Base-by-base conservation (phyloP, 2,113 vertebrate species). In the Periophthalmodon schlosseri region DNA sequence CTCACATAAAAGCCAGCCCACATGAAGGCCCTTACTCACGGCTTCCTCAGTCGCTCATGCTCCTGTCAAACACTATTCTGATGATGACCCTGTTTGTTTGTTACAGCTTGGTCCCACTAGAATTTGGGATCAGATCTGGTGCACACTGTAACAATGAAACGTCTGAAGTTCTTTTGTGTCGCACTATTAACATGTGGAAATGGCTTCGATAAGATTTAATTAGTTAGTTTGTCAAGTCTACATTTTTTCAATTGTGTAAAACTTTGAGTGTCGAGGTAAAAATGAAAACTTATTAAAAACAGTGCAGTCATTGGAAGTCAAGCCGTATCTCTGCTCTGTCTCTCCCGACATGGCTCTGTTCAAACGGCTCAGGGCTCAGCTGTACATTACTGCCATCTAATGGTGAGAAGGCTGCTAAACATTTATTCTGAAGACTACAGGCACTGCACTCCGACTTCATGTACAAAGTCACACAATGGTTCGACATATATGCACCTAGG, bases 341-440 rank as follows among this genome's bases (percentile, higher is more conserved):
- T 67, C 77, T 82, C 73, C 76, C 54, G 36, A 76, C 58, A 60
- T 79, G 61, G 66, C 79, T 36, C 71, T 0, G 9, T 63, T 50
- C 3, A 57, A 79, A 63, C 11, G 23, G 52, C 44, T 2, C 33
- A 56, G 0, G 64, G 20, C 83, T 88, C 63, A 46, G 86, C 78
- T 91, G 86, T 91, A 84, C 89, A 89, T 93, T 88, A 93, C 89
- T 93, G 94, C 93, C 94, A 94, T 91, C 94, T 94, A 89, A 90
- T 93, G 94, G 92, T 72, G 74, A 80, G 46, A 4, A 13, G 77
- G 68, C 23, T 28, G 54, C 34, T 67, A 58, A 79, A 63, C 75
- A 83, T 15, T 18, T 13, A 47, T 24, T 34, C 6, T 39, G 33
- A 0, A 60, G 23, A 13, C 39, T 65, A 3, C 7, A 34, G 1